Conservation (phyloP, 2,113 vertebrate genomes). For the Rhineura floridana region DNA sequence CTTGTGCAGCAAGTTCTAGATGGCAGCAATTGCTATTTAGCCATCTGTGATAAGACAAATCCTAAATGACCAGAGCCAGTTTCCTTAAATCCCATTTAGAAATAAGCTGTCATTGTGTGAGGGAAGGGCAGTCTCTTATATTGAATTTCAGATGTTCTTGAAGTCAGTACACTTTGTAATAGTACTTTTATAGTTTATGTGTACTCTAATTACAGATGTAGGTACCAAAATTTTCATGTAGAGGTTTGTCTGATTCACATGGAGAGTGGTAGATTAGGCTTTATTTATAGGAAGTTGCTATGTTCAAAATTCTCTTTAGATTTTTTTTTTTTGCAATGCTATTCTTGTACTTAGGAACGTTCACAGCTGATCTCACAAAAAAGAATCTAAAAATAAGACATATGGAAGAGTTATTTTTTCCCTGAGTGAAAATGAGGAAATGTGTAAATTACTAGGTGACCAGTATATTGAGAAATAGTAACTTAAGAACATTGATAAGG, state of each 20-base stretch:
- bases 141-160: background rate
- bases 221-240: background rate
- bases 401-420: background rate
- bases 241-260: background rate
- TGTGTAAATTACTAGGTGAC: background rate
- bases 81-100: background rate
- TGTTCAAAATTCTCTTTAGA: background rate
- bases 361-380: background rate
- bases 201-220: background rate
- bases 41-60: background rate
- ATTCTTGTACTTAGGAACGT: background rate
- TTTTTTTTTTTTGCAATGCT: background rate
- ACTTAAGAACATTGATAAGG: background rate
- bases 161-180: background rate
- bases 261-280: background rate
- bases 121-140: background rate
- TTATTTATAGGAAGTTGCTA: background rate
- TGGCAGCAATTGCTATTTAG: background rate
- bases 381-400: background rate
- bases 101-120: background rate
- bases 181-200: background rate
- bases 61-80: background rate
- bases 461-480: background rate
- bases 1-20: background rate
- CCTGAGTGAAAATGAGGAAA: background rate